A percentile compares a stretch with the other conserved stretches of the same genome.
Conservation (phyloP, 2,797 vertebrate genomes). For the Astyanax mexicanus region DNA sequence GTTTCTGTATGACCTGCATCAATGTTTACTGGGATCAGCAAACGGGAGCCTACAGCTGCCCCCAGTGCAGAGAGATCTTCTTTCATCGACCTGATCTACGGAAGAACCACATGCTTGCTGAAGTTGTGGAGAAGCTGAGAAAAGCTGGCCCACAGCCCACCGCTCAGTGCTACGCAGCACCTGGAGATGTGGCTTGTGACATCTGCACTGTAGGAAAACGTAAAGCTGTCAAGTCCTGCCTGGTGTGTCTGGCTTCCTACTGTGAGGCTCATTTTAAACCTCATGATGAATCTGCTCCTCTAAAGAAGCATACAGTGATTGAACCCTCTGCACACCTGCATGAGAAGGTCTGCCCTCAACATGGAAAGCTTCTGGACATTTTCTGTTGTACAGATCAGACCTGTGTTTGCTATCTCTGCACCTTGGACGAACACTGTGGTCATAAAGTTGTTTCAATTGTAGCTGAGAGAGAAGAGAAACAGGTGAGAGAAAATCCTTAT, state of each 20-base stretch:
- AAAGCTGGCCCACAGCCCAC: conserved; percentile 8
- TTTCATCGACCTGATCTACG: conserved; percentile 62
- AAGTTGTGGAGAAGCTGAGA: conserved; percentile 60
- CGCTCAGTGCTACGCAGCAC: background rate
- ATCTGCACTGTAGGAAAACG: conserved; percentile 54
- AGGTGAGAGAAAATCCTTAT: conserved; percentile 65
- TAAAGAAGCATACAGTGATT: conserved; percentile 60
- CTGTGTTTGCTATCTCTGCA: conserved; percentile 55
- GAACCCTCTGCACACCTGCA: conserved; percentile 57
- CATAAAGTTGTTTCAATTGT: background rate
- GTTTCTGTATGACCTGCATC: conserved; percentile 74
- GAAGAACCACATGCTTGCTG: conserved; percentile 51
- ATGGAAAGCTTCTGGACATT: conserved; percentile 36
- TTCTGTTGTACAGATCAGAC: conserved; percentile 41
- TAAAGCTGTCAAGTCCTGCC: conserved; percentile 56
- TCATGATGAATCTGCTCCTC: conserved; percentile 51
- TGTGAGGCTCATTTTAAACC: conserved; percentile 6
- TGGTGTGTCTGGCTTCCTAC: conserved; percentile 5
- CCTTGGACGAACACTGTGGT: conserved; percentile 52
- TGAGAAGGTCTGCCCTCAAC: conserved; percentile 37
- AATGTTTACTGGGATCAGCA: conserved; percentile 65
- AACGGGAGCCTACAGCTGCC: conserved; percentile 57
- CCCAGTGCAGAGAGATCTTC: conserved; percentile 49
- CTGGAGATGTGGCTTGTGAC: conserved; percentile 29
- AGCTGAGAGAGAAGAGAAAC: conserved; percentile 54